Conservation (phyloP, 2,888 invertebrate species). For the Eilema caniola region DNA sequence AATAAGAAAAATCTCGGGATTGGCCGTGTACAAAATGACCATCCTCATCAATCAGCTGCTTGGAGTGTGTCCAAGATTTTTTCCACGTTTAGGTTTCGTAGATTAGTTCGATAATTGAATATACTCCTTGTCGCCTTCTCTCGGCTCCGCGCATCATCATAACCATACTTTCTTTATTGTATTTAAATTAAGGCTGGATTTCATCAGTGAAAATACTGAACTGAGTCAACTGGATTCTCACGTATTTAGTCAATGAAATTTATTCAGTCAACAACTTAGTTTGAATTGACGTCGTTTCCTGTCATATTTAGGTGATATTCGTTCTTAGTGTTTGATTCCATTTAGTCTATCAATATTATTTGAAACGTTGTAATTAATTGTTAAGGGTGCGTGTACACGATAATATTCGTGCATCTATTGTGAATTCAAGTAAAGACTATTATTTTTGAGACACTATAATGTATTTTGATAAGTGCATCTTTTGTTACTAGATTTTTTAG, state of each 20-base stretch:
- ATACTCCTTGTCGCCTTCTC: slow-evolving; percentile 67
- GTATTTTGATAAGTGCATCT: too few species aligned
- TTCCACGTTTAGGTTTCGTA: slow-evolving; percentile 86
- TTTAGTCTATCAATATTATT: neutral
- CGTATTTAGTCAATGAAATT: neutral
- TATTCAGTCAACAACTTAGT: neutral
- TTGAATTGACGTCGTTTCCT: too few species aligned
- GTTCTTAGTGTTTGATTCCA: too few species aligned
- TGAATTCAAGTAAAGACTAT: neutral
- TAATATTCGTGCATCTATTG: neutral
- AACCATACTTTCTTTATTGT: slow-evolving; percentile 36
- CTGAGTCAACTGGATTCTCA: neutral
- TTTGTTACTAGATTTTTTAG: neutral
- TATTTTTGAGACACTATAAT: too few species aligned
- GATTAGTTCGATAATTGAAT: slow-evolving; percentile 82
- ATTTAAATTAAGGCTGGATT: neutral
- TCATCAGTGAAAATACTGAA: neutral
- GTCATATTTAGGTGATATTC: too few species aligned
- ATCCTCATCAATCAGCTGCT: slow-evolving; percentile 87
- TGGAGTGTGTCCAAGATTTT: slow-evolving; percentile 85
- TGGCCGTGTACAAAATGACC: slow-evolving; percentile 87
- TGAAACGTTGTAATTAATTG: neutral
- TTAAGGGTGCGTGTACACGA: neutral
- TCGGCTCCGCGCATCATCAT: slow-evolving; percentile 58
- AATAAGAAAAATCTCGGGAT: slow-evolving; percentile 86